These are phyloP conservation scores for Eidolon helvum DNA, from an alignment of 2,113 vertebrate species.

Conservation along the genomic window DNA sequence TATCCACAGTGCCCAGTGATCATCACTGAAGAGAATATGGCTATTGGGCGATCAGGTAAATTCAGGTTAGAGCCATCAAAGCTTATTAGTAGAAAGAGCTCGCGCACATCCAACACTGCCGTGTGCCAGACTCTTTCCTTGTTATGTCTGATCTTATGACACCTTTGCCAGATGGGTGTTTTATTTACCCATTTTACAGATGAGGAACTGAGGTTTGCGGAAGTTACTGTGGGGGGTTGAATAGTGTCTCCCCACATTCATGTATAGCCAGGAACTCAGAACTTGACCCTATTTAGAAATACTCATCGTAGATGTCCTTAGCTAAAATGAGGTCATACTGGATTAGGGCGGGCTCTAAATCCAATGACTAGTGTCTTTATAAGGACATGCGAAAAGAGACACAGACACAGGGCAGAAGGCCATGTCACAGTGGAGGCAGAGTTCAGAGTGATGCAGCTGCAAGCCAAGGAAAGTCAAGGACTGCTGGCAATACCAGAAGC, in stretches of 20 bases:
- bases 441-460: fast-evolving
- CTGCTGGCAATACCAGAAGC: background rate
- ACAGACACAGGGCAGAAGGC: too few species aligned
- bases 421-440: background rate
- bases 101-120: fast-evolving
- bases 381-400: background rate
- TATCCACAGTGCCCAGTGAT: background rate
- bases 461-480: background rate
- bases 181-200: background rate
- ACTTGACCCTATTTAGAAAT: background rate
- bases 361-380: background rate
- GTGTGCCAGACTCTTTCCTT: background rate
- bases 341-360: background rate
- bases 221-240: background rate
- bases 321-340: background rate
- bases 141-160: background rate
- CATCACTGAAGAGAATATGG: background rate
- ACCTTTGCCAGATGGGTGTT: background rate
- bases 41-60: background rate
- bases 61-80: background rate
- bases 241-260: background rate
- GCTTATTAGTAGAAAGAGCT: background rate
- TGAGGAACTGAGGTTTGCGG: background rate
- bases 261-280: background rate
- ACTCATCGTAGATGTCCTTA: background rate